phyloP scores from a whole-genome alignment of 2,888 invertebrate genomes.

The Argyresthia albistria region DNA sequence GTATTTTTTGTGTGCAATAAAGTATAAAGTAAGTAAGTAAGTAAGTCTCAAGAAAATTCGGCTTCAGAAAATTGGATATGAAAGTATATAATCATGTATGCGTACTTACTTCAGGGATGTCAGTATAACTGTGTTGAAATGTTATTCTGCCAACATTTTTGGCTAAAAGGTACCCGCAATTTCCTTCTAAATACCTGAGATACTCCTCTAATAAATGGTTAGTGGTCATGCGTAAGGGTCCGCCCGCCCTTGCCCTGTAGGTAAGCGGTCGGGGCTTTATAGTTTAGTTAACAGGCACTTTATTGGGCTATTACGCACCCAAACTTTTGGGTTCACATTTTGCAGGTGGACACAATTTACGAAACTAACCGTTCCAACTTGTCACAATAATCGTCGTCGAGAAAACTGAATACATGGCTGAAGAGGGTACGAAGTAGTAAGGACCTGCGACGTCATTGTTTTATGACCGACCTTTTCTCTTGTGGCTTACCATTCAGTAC shows the following conservation, averaged over 20 bases:
- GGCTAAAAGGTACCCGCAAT: neutral
- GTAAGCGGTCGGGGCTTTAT: slow-evolving; percentile 19
- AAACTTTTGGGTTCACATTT: slow-evolving; percentile 8
- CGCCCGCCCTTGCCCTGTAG: neutral
- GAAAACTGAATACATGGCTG: neutral
- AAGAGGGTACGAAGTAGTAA: neutral
- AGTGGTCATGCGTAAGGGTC: neutral
- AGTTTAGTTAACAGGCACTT: slow-evolving; percentile 23
- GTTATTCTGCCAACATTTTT: neutral
- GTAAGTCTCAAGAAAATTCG: no score
- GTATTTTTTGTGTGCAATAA: no score
- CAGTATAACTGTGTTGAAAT: no score
- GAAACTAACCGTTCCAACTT: slow-evolving; percentile 18
- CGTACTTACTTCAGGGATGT: no score
- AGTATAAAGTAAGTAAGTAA: no score
- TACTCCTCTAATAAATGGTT: neutral
- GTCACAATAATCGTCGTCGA: neutral
- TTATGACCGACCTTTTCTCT: no score
- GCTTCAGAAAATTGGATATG: no score
- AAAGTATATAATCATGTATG: no score
- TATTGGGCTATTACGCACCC: slow-evolving; percentile 21
- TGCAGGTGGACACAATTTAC: slow-evolving; percentile 17
- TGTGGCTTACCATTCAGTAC: no score
- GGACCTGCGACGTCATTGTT: no score
- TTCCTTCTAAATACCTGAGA: neutral